Evolutionary conservation across 2,113 vertebrate genomes (phyloP), one percentile per base, ranked within the genome.

Genomic region (Oreochromis niloticus): DNA sequence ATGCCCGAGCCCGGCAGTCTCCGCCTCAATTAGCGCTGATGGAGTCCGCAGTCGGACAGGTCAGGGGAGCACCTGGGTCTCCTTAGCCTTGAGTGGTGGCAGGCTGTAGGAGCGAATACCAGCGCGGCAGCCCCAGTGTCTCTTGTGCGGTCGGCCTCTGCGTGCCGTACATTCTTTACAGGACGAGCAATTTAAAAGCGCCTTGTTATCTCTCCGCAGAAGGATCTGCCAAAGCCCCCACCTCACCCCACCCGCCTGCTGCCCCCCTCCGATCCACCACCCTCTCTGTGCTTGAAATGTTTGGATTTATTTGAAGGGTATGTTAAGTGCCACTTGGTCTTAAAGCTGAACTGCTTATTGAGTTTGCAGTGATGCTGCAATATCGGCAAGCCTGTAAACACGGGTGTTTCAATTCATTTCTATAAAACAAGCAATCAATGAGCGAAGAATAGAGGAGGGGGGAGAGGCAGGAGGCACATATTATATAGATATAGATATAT

Each of bases 1-100:
- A 96, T 96, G 95, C 94, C 75, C 50, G 46, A 80, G 78, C 80
- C 89, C 86, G 89, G 91, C 89, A 87, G 92, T 89, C 92, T 92
- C 85, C 22, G 79, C 91, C 90, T 94, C 93, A 90, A 93, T 93
- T 93, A 94, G 89, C 48, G 75, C 63, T 81, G 92, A 92, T 86
- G 85, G 88, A 84, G 88, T 86, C 54, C 12, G 82, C 90, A 68
- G 84, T 54, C 2, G 81, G 91, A 90, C 92, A 48, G 93, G 89
- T 91, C 90, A 54, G 85, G 80, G 57, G 90, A 91, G 91, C 10
- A 85, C 85, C 87, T 39, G 73, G 24, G 83, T 63, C 79, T 57
- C 83, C 46, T 48, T 75, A 30, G 22, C 50, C 6, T 39, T 48
- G 57, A 81, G 86, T 22, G 22, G 10, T 36, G 13, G 10, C 71